Percentiles rank a stretch among this genome's conserved stretches.
These are phyloP conservation scores for Rhinolophus ferrumequinum DNA, from an alignment of 2,113 vertebrate genomes.

Conservation along the genomic window DNA sequence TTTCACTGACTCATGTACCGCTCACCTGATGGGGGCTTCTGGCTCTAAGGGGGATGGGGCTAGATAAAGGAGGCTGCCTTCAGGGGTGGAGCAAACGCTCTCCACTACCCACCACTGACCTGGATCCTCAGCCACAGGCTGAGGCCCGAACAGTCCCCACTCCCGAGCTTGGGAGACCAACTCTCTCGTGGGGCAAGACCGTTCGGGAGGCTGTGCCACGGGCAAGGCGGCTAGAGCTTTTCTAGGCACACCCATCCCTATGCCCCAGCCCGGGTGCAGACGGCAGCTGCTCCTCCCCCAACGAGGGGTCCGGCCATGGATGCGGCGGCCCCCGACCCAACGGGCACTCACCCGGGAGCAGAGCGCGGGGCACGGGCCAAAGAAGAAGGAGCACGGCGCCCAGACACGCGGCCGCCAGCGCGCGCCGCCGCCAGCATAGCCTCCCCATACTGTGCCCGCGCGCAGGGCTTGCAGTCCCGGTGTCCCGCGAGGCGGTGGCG, in stretches of 20 bases:
- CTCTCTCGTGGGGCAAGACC: background rate
- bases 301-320: too few relatives aligned
- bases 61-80: background rate
- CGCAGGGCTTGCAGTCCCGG: background rate
- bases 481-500: background rate
- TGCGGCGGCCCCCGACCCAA: too few relatives aligned
- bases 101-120: background rate
- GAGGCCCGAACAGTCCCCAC: accelerated
- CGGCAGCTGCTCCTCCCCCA: background rate
- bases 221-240: background rate
- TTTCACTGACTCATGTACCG: accelerated
- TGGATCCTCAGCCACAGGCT: background rate
- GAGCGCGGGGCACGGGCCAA: conserved; percentile 88
- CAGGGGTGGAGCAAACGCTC: background rate
- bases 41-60: accelerated
- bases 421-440: conserved; percentile 83
- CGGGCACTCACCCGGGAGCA: conserved; percentile 88
- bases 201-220: background rate
- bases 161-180: accelerated
- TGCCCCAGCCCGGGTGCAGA: background rate
- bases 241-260: background rate
- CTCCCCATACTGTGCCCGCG: conserved; percentile 83
- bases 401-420: conserved; percentile 86
- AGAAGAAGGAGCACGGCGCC: conserved; percentile 89
- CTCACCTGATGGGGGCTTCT: accelerated